These are phyloP conservation scores for Oryzias melastigma DNA, from an alignment of 2,113 vertebrate genomes.

Conservation along the genomic window DNA sequence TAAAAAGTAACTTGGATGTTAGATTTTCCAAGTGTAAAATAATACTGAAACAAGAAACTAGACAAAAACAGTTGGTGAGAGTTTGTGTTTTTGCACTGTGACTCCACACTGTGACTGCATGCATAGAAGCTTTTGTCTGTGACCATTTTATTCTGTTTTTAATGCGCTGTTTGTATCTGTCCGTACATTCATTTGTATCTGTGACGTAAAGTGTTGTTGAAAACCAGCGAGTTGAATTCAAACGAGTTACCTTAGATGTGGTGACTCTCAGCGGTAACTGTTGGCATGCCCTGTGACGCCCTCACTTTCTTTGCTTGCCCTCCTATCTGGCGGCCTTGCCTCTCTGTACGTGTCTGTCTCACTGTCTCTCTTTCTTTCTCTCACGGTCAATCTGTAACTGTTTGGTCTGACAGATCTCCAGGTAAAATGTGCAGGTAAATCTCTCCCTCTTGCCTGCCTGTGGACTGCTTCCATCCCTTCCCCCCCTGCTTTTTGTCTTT, in stretches of 20 bases:
- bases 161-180: constrained; percentile 10
- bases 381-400: constrained; percentile 79
- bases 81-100: too few species aligned
- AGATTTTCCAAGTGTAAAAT: too few species aligned
- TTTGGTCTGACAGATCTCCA: constrained; percentile 84
- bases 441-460: constrained; percentile 80
- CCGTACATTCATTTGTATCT: constrained; percentile 20
- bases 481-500: constrained; percentile 67
- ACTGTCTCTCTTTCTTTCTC: constrained; percentile 84
- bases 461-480: constrained; percentile 79
- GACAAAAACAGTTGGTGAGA: too few species aligned
- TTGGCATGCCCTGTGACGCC: constrained; percentile 71
- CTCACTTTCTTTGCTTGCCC: constrained; percentile 76
- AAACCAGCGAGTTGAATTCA: constrained; percentile 39
- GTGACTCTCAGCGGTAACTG: constrained; percentile 48
- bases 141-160: constrained; percentile 31
- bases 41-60: too few species aligned
- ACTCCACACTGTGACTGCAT: constrained; percentile 3
- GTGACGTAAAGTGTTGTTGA: constrained; percentile 21
- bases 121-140: constrained; percentile 24
- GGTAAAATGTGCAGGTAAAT: constrained; percentile 84
- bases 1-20: too few species aligned
- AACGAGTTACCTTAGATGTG: constrained; percentile 30
- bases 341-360: constrained; percentile 81
- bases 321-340: constrained; percentile 76